Evolutionary conservation across 2,797 vertebrate species (phyloP), one percentile per base, ranked within the genome.

Genomic region (Tadarida brasiliensis): DNA sequence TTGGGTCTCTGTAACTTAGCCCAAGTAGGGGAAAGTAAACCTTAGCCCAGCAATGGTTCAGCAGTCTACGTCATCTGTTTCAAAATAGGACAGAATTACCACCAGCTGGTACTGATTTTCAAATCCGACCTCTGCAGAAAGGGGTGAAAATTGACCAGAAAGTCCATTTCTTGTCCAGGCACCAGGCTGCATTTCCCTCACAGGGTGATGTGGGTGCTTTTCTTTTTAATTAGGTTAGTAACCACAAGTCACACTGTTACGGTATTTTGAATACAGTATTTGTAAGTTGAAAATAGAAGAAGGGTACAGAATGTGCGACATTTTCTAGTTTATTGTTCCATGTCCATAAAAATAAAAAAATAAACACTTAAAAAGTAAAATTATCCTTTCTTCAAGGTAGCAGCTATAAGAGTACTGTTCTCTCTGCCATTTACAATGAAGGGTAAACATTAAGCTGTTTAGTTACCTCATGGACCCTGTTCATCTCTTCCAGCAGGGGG

Each of bases 41-140:
- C 47, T 68, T 61, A 19, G 3, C 56, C 74, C 47, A 85, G 33
- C 5, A 44, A 96, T 54, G 71, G 96, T 51, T 97, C 94, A 80
- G 71, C 63, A 67, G 82, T 71, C 84, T 44, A 59, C 97, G 83
- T 98, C 77, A 85, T 95, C 61, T 94, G 76, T 91, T 98, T 98
- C 96, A 91, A 98, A 98, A 98, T n/a, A 95, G 91, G 82, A 90
- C 86, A 97, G 98, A 99, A 99, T 99, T 98, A 98, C 92, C 98
- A 98, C 98, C 99, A 99, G 98, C 99, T 99, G 99, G 97, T 87
- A 97, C 78, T 97, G 98, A 98, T 98, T 99, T 98, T 97, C 93
- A 92, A 97, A 96, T 94, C 95, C 93, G 97, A 97, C 98, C 98
- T 98, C 97, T 97, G 96, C 97, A 98, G 97, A 98, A 98, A 63